Percentiles rank a stretch among this genome's conserved stretches.
These are phyloP conservation scores for Tangara arthus DNA, from an alignment of 2,797 vertebrate genomes.

Conservation along the genomic window DNA sequence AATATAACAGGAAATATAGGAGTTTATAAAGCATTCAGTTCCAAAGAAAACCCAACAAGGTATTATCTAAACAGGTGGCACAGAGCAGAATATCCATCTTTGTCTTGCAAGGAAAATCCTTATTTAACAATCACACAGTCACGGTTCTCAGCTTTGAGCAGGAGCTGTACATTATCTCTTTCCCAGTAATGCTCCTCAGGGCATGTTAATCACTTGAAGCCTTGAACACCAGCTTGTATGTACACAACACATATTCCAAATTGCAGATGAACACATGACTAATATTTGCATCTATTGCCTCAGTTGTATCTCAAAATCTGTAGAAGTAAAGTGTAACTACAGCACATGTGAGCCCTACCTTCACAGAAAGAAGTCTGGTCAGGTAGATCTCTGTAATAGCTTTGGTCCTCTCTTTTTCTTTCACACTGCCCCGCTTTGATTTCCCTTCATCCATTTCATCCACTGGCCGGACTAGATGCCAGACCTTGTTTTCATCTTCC, in stretches of 20 bases:
- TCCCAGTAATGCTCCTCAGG: neutral
- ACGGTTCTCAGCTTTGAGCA: neutral
- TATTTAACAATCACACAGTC: neutral
- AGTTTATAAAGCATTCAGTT: neutral
- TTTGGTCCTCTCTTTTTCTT: slow-evolving; percentile 98
- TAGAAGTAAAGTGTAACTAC: neutral
- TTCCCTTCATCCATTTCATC: slow-evolving; percentile 96
- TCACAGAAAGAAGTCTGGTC: slow-evolving; percentile 95
- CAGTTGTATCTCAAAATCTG: neutral
- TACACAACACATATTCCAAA: neutral
- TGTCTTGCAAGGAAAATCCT: neutral
- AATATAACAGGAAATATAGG: neutral
- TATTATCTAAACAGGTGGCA: neutral
- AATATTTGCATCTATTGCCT: neutral
- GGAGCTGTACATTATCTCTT: neutral
- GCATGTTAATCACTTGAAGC: neutral
- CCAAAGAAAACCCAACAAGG: neutral
- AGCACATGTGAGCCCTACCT: slow-evolving; percentile 77
- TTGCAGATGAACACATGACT: neutral
- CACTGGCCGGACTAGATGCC: slow-evolving; percentile 90
- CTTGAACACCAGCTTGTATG: neutral
- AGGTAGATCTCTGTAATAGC: slow-evolving; percentile 99
- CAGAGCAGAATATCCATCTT: neutral
- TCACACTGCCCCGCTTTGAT: slow-evolving; percentile 94
- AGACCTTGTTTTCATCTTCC: slow-evolving; percentile 94